These are phyloP conservation scores for Tenualosa ilisha DNA, from an alignment of 2,797 vertebrate species.

Conservation along the genomic window DNA sequence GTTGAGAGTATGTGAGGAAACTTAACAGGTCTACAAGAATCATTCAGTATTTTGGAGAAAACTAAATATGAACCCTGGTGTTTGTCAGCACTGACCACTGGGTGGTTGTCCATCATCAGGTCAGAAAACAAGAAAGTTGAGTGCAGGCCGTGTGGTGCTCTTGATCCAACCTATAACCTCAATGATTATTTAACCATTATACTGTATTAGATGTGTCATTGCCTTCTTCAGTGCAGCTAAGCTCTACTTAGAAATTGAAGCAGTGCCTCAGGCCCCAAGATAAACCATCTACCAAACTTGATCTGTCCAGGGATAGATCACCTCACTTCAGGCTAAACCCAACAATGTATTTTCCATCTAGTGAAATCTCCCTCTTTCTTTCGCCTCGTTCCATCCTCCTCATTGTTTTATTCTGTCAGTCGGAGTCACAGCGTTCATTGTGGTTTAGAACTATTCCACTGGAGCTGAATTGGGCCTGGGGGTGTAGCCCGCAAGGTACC, in stretches of 20 bases:
- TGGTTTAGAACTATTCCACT: background rate
- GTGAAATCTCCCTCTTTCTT: background rate
- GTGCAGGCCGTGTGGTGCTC: background rate
- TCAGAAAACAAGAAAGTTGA: background rate
- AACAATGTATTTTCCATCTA: background rate
- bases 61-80: constrained; percentile 38
- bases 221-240: background rate
- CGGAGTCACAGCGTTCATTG: background rate
- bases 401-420: background rate
- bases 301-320: background rate
- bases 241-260: background rate
- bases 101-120: constrained; percentile 37
- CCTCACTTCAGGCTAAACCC: background rate
- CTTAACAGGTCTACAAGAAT: background rate
- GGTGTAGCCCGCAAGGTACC: background rate
- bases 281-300: background rate
- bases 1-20: too few species aligned
- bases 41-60: background rate
- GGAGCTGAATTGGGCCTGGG: background rate
- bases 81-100: constrained; percentile 51
- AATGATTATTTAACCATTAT: too few species aligned
- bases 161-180: too few species aligned
- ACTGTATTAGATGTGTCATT: background rate
- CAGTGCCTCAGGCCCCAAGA: background rate
- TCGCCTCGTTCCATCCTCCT: background rate